phyloP scores from a whole-genome alignment of 2,113 vertebrate genomes.

The Petrocephalus zakoni region DNA sequence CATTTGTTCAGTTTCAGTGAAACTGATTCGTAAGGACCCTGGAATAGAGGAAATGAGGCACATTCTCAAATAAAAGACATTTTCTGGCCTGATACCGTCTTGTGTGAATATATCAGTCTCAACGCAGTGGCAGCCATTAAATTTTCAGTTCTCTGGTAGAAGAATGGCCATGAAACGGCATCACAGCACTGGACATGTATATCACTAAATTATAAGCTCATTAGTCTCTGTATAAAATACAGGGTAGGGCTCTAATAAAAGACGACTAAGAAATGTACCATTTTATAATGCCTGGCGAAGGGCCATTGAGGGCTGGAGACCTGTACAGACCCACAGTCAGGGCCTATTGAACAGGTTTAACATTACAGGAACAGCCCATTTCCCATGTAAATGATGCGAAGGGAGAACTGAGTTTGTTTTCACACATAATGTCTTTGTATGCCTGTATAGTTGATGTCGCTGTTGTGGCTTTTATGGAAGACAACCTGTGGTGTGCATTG shows the following conservation, averaged over 20 bases:
- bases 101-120: not conserved
- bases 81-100: not conserved
- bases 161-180: not conserved
- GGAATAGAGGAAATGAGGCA: not conserved
- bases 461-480: constrained; percentile 74
- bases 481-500: constrained; percentile 83
- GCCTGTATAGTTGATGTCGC: constrained; percentile 83
- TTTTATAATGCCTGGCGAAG: not conserved
- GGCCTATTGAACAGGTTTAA: constrained; percentile 42
- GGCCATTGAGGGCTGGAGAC: constrained; percentile 45
- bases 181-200: not conserved
- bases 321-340: constrained; percentile 36
- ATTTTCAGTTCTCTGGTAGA: not conserved
- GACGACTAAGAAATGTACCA: not conserved
- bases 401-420: constrained; percentile 35
- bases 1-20: not conserved
- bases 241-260: not conserved
- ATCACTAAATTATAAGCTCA: not conserved
- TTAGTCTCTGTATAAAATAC: not conserved
- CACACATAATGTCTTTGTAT: constrained; percentile 71
- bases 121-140: not conserved
- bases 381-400: constrained; percentile 45
- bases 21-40: not conserved
- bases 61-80: not conserved
- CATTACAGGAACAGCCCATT: constrained; percentile 41